phyloP scores from a whole-genome alignment of 2,797 vertebrate genomes.

The Coendou prehensilis region DNA sequence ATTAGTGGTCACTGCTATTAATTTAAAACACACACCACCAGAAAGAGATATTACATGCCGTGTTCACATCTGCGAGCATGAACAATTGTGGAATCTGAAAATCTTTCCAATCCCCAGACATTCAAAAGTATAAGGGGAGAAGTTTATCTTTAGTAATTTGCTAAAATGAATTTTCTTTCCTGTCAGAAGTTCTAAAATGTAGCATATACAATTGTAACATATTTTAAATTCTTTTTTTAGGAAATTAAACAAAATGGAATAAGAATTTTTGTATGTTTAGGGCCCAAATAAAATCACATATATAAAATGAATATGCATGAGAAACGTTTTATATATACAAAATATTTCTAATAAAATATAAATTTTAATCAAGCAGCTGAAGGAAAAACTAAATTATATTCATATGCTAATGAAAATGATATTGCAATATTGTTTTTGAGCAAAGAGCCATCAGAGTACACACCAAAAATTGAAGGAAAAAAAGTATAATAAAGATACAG shows the following conservation, averaged over 20 bases:
- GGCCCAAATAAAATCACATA: not conserved
- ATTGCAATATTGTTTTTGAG: not conserved
- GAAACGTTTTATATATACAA: not conserved
- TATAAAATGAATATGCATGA: not conserved
- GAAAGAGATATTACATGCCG: not conserved
- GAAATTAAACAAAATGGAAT: not conserved
- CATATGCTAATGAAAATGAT: constrained; percentile 4
- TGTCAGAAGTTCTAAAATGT: not conserved
- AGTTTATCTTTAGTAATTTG: constrained; percentile 12
- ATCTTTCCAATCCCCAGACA: not conserved
- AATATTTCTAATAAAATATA: constrained; percentile 35
- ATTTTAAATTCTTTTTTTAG: not conserved
- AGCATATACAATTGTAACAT: not conserved
- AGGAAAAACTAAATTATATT: not conserved
- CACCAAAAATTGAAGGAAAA: not conserved
- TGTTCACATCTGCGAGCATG: not conserved
- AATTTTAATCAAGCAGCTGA: not conserved
- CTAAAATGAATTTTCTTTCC: not conserved
- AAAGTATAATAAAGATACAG: not conserved
- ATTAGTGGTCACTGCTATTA: not conserved
- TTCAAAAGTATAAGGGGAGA: not conserved
- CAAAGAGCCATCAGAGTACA: not conserved
- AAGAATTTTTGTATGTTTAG: not conserved
- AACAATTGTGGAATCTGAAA: not conserved
- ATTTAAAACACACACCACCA: not conserved